Base-by-base conservation (phyloP, 2,888 invertebrate genomes). In the Brachyopa scutellaris region DNA sequence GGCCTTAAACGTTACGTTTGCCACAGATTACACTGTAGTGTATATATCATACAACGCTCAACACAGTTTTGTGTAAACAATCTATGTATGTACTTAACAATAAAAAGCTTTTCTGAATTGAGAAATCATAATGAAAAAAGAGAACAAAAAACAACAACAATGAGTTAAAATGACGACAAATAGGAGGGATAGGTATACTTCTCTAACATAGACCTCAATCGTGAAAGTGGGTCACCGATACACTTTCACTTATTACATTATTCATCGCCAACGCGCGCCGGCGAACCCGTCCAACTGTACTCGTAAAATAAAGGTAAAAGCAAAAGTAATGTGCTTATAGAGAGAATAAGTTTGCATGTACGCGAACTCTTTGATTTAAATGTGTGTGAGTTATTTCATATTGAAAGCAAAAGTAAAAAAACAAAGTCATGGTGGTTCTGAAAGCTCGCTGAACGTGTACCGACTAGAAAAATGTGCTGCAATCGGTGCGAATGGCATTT, bases 171-270 rank as follows among this genome's bases (percentile, higher is more conserved):
- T 69, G 53, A 47, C 42, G 64, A 73, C 33, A 42, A 67, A 49
- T 23, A 74, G 61, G 49, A 47, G 67, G 57, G 51, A 40, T 69
- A 53, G 40, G 40, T 77, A 77, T 53, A 77, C 70, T 77, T 88
- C 87, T 91, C 94, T 94, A 95, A 95, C 95, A 96, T 96, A 95
- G 95, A 95, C 95, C 95, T 95, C 95, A 95, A 95, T 95, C 94
- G 93, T 93, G 94, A 95, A 96, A 96, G 95, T 96, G 94, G 96
- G 96, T 95, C 96, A 95, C 93, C 93, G 92, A 93, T 92, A 95
- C 94, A 95, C 95, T 95, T 95, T 95, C 95, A 95, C 95, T 95
- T 94, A 94, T 95, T 94, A 94, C 94, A 94, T 94, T 93, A 94
- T 93, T 88, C 87, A 88, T 77, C 61, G 57, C 49, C 64, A 77